Evolutionary conservation across 2,113 vertebrate species (phyloP).

Genomic region (Spheniscus mendiculus): DNA sequence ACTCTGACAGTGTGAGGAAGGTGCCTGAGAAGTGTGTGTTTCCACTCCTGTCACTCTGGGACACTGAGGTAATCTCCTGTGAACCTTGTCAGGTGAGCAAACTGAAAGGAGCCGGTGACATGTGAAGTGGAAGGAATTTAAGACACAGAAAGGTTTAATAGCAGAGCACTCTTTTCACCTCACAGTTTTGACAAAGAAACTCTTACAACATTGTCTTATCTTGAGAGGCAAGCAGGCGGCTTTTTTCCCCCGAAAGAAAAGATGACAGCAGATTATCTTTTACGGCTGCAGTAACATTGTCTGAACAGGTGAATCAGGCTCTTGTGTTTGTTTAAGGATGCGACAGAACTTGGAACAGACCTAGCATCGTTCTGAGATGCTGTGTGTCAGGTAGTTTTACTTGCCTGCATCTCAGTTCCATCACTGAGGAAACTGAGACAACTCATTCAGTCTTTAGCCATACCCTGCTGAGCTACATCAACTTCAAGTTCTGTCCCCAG

Average conservation of each 20-base stretch:
- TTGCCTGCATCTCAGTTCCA: background rate
- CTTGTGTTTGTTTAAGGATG: background rate
- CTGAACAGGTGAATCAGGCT: background rate
- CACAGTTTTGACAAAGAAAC: background rate
- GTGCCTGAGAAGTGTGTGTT: background rate
- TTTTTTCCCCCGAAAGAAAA: background rate
- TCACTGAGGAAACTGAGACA: background rate
- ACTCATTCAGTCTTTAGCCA: background rate
- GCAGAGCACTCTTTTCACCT: background rate
- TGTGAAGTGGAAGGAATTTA: background rate
- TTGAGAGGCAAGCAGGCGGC: background rate
- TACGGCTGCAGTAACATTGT: background rate
- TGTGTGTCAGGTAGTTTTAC: background rate
- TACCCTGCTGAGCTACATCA: background rate
- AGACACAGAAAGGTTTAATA: background rate
- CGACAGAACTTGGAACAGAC: background rate
- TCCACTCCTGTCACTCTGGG: background rate
- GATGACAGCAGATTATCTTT: background rate
- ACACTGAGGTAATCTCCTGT: background rate
- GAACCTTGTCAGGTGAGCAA: background rate
- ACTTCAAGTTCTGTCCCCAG: background rate
- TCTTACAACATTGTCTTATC: background rate
- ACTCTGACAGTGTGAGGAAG: background rate
- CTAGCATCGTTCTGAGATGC: background rate
- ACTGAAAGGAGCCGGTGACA: background rate